Conservation (phyloP, 2,888 invertebrate genomes). For the Lamellibrachia columna region DNA sequence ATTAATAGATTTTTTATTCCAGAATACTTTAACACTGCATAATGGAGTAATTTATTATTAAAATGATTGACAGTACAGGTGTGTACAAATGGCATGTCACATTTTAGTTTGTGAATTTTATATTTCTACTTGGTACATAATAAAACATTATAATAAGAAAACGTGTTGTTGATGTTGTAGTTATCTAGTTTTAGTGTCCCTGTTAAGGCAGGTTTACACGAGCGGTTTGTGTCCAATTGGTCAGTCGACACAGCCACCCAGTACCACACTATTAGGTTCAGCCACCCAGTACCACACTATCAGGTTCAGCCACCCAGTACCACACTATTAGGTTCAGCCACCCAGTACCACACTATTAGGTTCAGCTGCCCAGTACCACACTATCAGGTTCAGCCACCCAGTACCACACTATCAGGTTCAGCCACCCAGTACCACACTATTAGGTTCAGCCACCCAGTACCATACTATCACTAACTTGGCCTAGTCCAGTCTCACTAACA, state of each 20-base stretch:
- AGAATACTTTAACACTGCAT: not conserved
- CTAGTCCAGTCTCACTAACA: too few species aligned
- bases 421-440: too few species aligned
- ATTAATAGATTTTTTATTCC: not conserved
- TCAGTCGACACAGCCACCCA: not conserved
- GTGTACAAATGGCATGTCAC: not conserved
- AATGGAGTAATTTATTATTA: not conserved
- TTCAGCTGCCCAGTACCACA: too few species aligned
- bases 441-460: too few species aligned
- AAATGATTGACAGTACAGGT: not conserved
- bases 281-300: too few species aligned
- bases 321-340: too few species aligned
- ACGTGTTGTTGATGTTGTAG: not conserved
- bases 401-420: too few species aligned
- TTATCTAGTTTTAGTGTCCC: not conserved
- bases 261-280: too few species aligned
- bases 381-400: too few species aligned
- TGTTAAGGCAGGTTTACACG: not conserved
- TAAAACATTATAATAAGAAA: not conserved
- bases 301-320: too few species aligned
- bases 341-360: too few species aligned
- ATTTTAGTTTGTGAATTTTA: not conserved
- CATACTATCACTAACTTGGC: too few species aligned
- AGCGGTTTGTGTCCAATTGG: not conserved
- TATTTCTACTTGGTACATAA: not conserved